Evolutionary conservation across 2,888 invertebrate species (phyloP), one percentile per base, ranked within the genome.

Genomic region (Cordilura impudica): DNA sequence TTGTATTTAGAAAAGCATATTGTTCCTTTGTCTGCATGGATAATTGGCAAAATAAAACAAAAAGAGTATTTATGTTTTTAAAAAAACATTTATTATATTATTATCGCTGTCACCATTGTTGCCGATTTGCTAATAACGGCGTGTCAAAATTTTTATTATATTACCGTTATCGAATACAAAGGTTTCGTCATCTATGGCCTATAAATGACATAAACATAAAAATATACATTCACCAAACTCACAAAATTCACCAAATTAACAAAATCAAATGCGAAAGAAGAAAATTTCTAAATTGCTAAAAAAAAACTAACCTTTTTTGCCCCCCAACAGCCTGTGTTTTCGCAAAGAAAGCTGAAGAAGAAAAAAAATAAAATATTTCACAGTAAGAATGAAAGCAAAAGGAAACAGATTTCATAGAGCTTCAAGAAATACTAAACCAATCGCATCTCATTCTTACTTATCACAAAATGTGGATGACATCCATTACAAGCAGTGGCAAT

Each of bases 141-240:
- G 43, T 67, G 67, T 58, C 35, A 73, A 69, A 78, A 70, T 69
- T 75, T 74, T 70, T 53, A 66, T 66, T 66, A 56, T 66, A 61
- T 67, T 67, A 49, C 19, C 60, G 60, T 69, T 73, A 70, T 58
- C 18, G 43, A 65, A 73, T 53, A 65, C 51, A 60, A 66, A 66
- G 49, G 67, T 61, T 16, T 66, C 23, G 47, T 70, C 65, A 65
- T 66, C 60, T 70, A 65, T 74, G 65, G 35, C 51, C 78, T 47
- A 74, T 74, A 70, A 79, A 66, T 74, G 78, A 63, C 74, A 79
- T 53, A 53, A 74, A 45, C 53, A 66, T 10, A 8, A n/a, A n/a
- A n/a, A n/a, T 31, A 53, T 43, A 61, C 53, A 54, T 45, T 54
- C 61, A 26, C 61, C 74, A 66, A 73, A 60, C 51, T 51, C 10